Conservation (phyloP, 1,140 invertebrate genomes). For the Sweltsa coloradensis region DNA sequence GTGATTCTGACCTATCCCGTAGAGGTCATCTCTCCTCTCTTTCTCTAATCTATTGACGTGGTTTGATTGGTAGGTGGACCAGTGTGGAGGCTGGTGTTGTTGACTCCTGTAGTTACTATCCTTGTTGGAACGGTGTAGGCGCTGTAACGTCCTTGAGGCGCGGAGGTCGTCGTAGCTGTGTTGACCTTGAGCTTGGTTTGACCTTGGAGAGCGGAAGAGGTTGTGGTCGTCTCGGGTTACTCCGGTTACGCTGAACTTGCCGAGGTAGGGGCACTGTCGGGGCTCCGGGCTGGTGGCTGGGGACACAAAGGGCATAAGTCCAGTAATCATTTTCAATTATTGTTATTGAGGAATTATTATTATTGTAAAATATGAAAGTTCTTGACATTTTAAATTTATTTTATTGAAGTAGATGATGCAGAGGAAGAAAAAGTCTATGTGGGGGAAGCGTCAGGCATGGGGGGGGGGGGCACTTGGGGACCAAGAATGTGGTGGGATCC, state of each 20-base stretch:
- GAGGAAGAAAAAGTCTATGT: neutral
- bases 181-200: neutral
- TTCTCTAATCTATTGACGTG: too few relatives aligned
- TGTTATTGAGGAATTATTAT: too few relatives aligned
- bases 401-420: too few relatives aligned
- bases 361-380: too few relatives aligned
- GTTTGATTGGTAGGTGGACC: too few relatives aligned
- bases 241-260: constrained; percentile 51
- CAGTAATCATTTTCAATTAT: too few relatives aligned
- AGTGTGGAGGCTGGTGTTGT: too few relatives aligned
- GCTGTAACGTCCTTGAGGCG: constrained; percentile 30
- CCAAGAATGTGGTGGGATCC: too few relatives aligned
- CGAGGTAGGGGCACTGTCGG: constrained; percentile 51
- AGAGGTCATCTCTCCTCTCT: too few relatives aligned
- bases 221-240: constrained; percentile 27
- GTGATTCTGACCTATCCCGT: too few relatives aligned
- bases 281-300: constrained; percentile 49
- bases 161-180: constrained; percentile 32
- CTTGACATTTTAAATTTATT: too few relatives aligned
- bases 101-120: constrained; percentile 23
- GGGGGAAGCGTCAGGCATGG: neutral
- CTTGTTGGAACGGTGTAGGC: constrained; percentile 29
- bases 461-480: neutral
- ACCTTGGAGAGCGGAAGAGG: neutral
- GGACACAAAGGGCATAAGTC: constrained; percentile 30